Base-by-base conservation (phyloP, 2,888 invertebrate genomes). In the Cepaea hortensis region DNA sequence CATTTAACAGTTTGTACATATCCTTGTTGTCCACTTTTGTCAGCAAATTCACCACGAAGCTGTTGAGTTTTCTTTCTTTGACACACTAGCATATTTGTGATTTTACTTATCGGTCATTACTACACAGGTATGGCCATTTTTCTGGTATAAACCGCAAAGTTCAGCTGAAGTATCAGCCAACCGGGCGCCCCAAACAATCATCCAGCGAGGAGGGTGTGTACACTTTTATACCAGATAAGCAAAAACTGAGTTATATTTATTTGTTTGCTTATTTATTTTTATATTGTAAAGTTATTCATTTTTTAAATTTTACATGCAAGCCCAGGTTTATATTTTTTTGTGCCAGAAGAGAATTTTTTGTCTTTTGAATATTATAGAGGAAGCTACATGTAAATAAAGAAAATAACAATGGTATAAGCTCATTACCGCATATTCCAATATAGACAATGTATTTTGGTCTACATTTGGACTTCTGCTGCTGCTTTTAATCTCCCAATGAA, bases 141-240 rank as follows among this genome's bases (percentile, higher is more conserved):
- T 99, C 99, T 80, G 99, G 99, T 76, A 99, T 99, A 93, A 99
- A 99, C 96, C 97, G 99, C 90, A 99, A 99, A 95, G 99, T 99
- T 88, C 99, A 99, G 96, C 97, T 99, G 96, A 99, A 99, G 95
- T 99, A 99, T 95, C 98, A 99, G 95, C 98, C 98, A 0, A 97
- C 97, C 92, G 98, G 98, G 0, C 91, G 93, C 3, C 94, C 94
- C 11, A 92, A 91, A 90, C 91, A 91, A 86, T 93, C 93, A 7
- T 93, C 93, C n/a, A 92, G 92, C 85, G 92, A 92, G 89, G 93
- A 93, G 90, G 92, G 93, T 93, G 87, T 90, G 91, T 90, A 88
- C 83, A 65, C 46, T 70, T 70, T 85, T 72, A 11, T 55, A 11
- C 55, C 55, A 55, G 55, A 55, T 55, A 55, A 55, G n/a, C 70